phyloP scores from a whole-genome alignment of 2,888 invertebrate species.

The Pristionchus japonicus region DNA sequence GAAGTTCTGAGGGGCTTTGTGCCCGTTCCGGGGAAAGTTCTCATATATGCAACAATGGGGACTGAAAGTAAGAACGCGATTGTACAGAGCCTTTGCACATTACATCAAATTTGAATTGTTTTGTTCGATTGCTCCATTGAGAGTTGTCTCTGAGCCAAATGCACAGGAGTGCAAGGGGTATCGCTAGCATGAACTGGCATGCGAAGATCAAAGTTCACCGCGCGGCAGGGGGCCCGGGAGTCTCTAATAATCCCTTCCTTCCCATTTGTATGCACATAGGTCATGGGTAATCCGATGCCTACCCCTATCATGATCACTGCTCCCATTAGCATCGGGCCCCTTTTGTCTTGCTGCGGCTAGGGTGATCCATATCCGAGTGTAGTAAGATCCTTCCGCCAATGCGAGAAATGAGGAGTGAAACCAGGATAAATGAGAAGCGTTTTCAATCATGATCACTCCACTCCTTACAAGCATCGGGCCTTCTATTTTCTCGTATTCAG shows the following conservation, averaged over 20 bases:
- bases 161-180: background rate
- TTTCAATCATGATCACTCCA: no score
- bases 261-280: constrained; percentile 20
- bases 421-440: no score
- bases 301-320: constrained; percentile 4
- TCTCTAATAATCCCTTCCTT: background rate
- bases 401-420: no score
- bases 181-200: background rate
- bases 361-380: background rate
- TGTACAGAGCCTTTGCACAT: no score
- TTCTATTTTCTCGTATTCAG: no score
- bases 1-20: background rate
- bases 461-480: no score
- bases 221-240: constrained; percentile 5
- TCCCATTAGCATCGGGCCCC: background rate
- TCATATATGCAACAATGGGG: background rate
- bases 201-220: background rate
- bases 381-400: background rate
- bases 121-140: no score
- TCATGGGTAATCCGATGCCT: constrained; percentile 20
- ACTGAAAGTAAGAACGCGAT: no score
- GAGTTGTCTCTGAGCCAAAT: no score
- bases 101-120: no score
- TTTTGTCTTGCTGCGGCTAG: background rate
- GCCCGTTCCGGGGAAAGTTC: background rate